Percentiles rank a stretch among this genome's conserved stretches.
Conservation (phyloP, 2,113 vertebrate genomes). For the Zosterops hypoxanthus region DNA sequence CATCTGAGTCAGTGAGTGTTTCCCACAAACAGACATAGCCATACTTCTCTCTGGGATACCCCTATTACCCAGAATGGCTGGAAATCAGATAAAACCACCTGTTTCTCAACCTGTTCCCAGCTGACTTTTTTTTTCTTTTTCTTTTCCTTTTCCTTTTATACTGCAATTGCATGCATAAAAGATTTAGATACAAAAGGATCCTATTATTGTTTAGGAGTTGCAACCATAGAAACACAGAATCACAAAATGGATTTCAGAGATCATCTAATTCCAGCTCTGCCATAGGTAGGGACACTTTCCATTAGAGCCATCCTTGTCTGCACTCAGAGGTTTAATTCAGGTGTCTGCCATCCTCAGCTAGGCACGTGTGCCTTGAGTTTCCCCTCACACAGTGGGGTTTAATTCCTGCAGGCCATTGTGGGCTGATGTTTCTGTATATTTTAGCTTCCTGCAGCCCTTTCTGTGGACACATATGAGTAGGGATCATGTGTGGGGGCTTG, state of each 20-base stretch:
- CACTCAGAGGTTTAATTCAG: neutral
- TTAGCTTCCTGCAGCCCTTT: neutral
- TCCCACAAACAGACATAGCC: neutral
- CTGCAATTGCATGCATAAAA: neutral
- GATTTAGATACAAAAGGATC: neutral
- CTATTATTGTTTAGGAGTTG: neutral
- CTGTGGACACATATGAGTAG: neutral
- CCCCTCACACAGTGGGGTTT: neutral
- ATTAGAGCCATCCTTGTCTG: neutral
- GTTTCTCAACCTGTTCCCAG: neutral
- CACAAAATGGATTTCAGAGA: neutral
- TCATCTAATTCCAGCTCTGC: neutral
- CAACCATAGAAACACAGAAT: neutral
- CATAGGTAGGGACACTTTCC: neutral
- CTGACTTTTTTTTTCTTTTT: fast-evolving
- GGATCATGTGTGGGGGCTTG: neutral
- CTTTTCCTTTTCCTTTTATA: fast-evolving
- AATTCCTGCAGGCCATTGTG: neutral
- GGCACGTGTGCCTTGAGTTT: neutral
- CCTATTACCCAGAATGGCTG: neutral
- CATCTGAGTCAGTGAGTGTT: fast-evolving
- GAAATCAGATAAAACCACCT: neutral
- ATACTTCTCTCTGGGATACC: neutral
- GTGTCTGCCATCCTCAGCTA: neutral
- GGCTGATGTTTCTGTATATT: neutral